phyloP scores from a whole-genome alignment of 2,113 vertebrate species.

The Sapayoa aenigma region DNA sequence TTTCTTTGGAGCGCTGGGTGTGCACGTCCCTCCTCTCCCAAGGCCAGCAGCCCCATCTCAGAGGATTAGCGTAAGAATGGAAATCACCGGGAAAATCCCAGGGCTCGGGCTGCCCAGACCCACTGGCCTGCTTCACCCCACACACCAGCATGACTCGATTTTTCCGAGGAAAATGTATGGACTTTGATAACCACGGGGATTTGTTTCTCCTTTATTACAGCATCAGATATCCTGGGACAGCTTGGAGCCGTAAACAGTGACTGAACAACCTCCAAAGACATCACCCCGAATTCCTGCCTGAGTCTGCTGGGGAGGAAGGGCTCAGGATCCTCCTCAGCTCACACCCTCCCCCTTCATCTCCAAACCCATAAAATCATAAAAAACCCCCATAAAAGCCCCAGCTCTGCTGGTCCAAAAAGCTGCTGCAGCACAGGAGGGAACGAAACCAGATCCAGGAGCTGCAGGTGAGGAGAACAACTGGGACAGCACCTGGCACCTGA shows the following conservation, averaged over 20 bases:
- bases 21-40: not conserved
- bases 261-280: not conserved
- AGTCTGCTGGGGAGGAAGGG: not conserved
- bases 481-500: not conserved
- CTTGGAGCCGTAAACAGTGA: not conserved
- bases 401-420: not conserved
- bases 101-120: not conserved
- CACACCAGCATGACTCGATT: not conserved
- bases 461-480: not conserved
- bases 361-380: not conserved
- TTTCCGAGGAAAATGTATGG: not conserved
- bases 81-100: slow-evolving; percentile 1
- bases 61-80: slow-evolving; percentile 54
- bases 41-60: not conserved
- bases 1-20: not conserved
- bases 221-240: not conserved
- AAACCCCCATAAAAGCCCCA: rapidly evolving
- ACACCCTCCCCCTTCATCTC: rapidly evolving
- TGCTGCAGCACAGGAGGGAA: not conserved
- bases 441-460: rapidly evolving
- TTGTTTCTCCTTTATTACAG: not conserved
- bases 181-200: not conserved
- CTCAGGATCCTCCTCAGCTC: not conserved
- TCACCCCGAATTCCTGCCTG: not conserved
- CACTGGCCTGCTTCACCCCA: not conserved